Evolutionary conservation across 2,113 vertebrate genomes (phyloP).

Genomic region (Mesocricetus auratus): DNA sequence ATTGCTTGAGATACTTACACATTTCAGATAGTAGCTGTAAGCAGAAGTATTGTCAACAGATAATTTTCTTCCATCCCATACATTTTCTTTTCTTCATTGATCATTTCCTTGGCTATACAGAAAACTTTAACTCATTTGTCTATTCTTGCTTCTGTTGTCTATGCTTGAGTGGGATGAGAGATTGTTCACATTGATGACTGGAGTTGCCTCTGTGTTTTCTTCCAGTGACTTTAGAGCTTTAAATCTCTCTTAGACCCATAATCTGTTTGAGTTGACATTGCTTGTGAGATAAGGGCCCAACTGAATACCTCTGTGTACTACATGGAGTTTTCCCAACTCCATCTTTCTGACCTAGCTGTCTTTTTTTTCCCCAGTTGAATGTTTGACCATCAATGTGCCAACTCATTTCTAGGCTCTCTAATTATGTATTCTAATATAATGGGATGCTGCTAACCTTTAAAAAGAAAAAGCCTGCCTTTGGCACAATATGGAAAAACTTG

Average conservation of each 20-base stretch:
- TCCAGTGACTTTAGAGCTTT: not conserved
- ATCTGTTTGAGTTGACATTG: not conserved
- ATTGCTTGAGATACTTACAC: not conserved
- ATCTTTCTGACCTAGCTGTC: not conserved
- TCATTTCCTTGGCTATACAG: not conserved
- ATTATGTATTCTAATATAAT: not conserved
- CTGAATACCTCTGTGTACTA: not conserved
- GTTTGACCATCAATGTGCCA: not conserved
- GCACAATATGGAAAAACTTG: not conserved
- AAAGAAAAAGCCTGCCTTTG: not conserved
- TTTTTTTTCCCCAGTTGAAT: not conserved
- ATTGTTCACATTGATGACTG: not conserved
- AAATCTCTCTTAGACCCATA: not conserved
- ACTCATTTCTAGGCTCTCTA: not conserved
- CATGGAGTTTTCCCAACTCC: not conserved
- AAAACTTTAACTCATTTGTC: not conserved
- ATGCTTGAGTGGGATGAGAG: not conserved
- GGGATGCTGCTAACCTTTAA: not conserved
- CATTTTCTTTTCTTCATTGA: not conserved
- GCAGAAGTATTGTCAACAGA: not conserved
- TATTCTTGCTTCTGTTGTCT: not conserved
- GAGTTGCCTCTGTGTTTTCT: not conserved
- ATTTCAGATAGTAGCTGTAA: not conserved
- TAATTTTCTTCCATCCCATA: not conserved
- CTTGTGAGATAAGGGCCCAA: not conserved